Evolutionary conservation across 2,113 vertebrate species (phyloP).

Genomic region (Nycticorax nycticorax): DNA sequence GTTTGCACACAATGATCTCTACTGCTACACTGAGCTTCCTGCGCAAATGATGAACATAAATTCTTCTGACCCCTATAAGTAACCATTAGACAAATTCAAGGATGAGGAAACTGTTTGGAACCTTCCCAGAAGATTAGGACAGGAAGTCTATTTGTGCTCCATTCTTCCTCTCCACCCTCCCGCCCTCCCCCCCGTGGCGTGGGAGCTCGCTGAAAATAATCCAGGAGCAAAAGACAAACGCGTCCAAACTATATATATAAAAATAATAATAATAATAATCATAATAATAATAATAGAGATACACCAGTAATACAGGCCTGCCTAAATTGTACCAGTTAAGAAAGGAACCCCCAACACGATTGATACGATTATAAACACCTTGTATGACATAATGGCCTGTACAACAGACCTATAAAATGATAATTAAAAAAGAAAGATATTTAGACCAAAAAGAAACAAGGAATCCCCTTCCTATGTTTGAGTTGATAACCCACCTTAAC

Average conservation of each 20-base stretch:
- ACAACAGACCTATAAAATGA: constrained; percentile 85
- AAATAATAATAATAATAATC: constrained; percentile 74
- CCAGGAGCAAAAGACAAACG: constrained; percentile 80
- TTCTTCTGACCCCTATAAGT: constrained; percentile 64
- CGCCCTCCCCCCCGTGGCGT: constrained; percentile 43
- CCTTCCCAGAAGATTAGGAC: constrained; percentile 64
- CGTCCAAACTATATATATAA: constrained; percentile 76
- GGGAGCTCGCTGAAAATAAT: constrained; percentile 80
- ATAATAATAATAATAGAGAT: constrained; percentile 72
- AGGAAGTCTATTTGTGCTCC: constrained; percentile 62
- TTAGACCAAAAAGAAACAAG: constrained; percentile 72
- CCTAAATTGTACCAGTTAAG: constrained; percentile 88
- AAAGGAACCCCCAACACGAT: constrained; percentile 84
- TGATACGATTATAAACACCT: constrained; percentile 90
- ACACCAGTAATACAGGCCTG: constrained; percentile 84
- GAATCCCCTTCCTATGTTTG: constrained; percentile 80
- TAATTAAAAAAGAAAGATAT: constrained; percentile 78
- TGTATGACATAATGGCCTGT: constrained; percentile 87
- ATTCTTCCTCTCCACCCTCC: constrained; percentile 50
- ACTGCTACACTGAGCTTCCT: constrained; percentile 67
- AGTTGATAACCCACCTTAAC: constrained; percentile 84
- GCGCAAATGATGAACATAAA: constrained; percentile 55
- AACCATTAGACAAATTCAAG: constrained; percentile 40
- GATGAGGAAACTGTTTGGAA: constrained; percentile 73
- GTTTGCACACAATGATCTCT: constrained; percentile 68